phyloP scores from a whole-genome alignment of 1,140 invertebrate species.

The Papilio glaucus region DNA sequence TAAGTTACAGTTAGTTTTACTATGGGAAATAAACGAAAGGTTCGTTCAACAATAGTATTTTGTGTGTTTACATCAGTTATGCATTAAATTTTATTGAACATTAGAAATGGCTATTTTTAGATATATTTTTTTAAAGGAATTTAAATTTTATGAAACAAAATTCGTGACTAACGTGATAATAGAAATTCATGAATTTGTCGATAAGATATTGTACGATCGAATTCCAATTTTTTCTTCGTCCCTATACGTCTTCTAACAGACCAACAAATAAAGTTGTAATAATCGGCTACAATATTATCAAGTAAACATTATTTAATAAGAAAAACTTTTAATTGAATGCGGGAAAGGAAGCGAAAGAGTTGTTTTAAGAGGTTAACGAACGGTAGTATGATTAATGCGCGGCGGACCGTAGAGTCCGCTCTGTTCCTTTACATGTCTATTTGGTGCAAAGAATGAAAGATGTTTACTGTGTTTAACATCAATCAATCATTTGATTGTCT shows the following conservation, averaged over 20 bases:
- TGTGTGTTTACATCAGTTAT: background rate
- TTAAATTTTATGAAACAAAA: too few species aligned
- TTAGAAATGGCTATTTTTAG: background rate
- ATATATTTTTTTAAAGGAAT: too few species aligned
- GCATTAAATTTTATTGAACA: background rate
- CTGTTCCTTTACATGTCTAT: background rate
- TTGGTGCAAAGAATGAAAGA: background rate
- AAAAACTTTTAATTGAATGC: too few species aligned
- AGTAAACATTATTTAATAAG: too few species aligned
- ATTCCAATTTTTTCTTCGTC: too few species aligned
- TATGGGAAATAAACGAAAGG: background rate
- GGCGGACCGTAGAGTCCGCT: constrained; percentile 30
- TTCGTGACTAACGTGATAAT: too few species aligned
- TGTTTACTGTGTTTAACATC: background rate
- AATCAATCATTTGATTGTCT: background rate
- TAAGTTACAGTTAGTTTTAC: background rate
- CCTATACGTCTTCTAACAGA: too few species aligned
- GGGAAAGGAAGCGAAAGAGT: constrained; percentile 15
- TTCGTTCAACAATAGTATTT: background rate
- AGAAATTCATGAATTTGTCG: too few species aligned
- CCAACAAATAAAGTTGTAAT: too few species aligned
- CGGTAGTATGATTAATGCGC: constrained; percentile 37
- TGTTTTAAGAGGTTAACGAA: constrained; percentile 44
- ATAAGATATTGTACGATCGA: too few species aligned
- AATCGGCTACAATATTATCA: too few species aligned